Percentiles rank a stretch among this genome's conserved stretches.
Evolutionary conservation across 2,113 vertebrate genomes (phyloP).

Genomic region (Tragulus kanchil): DNA sequence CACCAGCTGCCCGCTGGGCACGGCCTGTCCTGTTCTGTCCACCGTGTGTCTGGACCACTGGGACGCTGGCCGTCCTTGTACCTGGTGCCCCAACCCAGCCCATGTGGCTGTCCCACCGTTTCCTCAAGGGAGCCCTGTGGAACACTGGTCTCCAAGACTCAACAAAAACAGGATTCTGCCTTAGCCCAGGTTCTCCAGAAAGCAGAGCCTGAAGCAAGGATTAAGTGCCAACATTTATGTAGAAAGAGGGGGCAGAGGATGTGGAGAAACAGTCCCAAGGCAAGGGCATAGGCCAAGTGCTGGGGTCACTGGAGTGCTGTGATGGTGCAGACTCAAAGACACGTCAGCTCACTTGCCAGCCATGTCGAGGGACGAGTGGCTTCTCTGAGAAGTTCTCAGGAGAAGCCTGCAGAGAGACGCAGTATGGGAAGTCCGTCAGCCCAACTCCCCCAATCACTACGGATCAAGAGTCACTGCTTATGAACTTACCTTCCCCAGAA

Average conservation of each 20-base stretch:
- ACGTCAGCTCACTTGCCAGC: not conserved
- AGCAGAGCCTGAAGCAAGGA: not conserved
- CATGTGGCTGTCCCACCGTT: not conserved
- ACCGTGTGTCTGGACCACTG: not conserved
- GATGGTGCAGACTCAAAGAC: not conserved
- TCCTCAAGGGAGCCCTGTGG: not conserved
- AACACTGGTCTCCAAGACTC: not conserved
- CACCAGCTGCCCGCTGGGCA: not conserved
- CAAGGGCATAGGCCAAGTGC: not conserved
- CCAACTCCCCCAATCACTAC: not conserved
- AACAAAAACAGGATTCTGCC: no score
- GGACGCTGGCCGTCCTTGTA: not conserved
- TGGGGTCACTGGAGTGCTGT: fast-evolving
- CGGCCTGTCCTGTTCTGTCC: not conserved
- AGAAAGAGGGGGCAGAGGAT: not conserved
- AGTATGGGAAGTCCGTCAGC: fast-evolving
- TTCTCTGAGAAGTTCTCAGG: not conserved
- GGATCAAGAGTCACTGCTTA: not conserved
- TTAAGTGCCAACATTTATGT: not conserved
- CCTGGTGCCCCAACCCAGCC: no score
- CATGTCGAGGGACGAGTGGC: fast-evolving
- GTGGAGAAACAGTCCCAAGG: not conserved
- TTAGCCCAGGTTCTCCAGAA: not conserved
- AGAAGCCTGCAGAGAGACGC: not conserved
- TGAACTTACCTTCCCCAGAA: no score